Percentiles rank a stretch among this genome's conserved stretches.
phyloP scores from a whole-genome alignment of 2,797 vertebrate species.

The Onychomys leucogaster region DNA sequence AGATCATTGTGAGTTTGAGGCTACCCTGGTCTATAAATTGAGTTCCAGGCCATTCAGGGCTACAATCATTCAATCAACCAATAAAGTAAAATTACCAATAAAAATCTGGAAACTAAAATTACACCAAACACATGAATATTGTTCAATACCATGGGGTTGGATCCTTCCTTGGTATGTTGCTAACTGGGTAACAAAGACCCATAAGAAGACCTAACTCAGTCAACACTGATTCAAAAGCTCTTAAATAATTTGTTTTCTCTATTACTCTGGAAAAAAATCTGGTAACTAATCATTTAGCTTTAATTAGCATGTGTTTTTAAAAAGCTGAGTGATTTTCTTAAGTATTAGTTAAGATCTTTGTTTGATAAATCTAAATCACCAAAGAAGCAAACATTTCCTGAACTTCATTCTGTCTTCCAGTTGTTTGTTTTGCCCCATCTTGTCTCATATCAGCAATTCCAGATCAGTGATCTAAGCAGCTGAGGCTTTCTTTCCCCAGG shows the following conservation, averaged over 20 bases:
- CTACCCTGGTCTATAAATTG: neutral
- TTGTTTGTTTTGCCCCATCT: neutral
- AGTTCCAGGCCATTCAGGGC: neutral
- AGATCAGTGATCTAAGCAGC: neutral
- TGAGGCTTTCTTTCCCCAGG: neutral
- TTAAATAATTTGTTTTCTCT: neutral
- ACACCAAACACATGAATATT: neutral
- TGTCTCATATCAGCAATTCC: neutral
- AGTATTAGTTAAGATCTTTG: neutral
- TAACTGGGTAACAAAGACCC: neutral
- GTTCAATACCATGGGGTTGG: neutral
- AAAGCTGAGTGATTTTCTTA: neutral
- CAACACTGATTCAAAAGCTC: neutral
- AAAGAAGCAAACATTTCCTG: neutral
- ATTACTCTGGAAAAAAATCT: neutral
- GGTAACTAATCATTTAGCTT: conserved; percentile 49
- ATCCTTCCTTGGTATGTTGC: neutral
- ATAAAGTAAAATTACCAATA: neutral
- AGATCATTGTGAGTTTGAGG: neutral
- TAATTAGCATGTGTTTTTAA: conserved; percentile 10
- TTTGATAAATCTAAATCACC: neutral
- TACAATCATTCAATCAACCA: neutral
- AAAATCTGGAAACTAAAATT: neutral
- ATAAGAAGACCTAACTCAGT: neutral
- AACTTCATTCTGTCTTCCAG: neutral